These are phyloP conservation scores for Morinoia aosen DNA, from an alignment of 2,888 invertebrate species.

Conservation along the genomic window DNA sequence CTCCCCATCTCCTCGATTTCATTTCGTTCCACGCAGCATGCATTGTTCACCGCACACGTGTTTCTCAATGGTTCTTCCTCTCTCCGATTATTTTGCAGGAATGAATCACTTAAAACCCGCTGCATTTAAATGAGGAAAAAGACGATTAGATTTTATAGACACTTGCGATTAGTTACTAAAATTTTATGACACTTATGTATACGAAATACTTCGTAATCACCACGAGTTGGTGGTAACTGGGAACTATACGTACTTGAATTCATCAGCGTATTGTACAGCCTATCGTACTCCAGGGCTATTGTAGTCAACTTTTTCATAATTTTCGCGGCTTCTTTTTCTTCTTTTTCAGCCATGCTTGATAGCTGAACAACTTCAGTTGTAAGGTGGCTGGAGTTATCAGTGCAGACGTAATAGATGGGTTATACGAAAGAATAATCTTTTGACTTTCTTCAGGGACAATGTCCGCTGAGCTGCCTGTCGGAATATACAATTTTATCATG, in stretches of 20 bases:
- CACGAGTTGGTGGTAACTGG: background rate
- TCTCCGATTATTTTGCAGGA: too few species aligned
- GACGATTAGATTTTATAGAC: too few species aligned
- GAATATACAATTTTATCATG: background rate
- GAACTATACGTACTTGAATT: background rate
- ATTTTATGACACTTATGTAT: too few species aligned
- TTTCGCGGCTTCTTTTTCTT: conserved; percentile 7
- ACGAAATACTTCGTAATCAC: background rate
- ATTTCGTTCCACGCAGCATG: too few species aligned
- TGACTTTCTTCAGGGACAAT: background rate
- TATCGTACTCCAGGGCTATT: background rate
- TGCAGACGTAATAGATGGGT: background rate
- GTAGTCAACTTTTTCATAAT: background rate
- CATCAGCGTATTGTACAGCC: background rate
- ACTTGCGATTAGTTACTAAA: too few species aligned
- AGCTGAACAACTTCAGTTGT: background rate
- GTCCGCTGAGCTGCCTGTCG: background rate
- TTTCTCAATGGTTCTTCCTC: too few species aligned
- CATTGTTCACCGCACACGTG: too few species aligned
- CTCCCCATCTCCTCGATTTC: too few species aligned
- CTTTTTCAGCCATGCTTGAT: background rate
- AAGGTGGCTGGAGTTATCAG: background rate
- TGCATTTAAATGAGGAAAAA: too few species aligned
- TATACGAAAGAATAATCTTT: background rate
- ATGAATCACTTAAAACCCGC: too few species aligned